Evolutionary conservation across 2,113 vertebrate genomes (phyloP), one percentile per base, ranked within the genome.

Genomic region (Microtus oregoni): DNA sequence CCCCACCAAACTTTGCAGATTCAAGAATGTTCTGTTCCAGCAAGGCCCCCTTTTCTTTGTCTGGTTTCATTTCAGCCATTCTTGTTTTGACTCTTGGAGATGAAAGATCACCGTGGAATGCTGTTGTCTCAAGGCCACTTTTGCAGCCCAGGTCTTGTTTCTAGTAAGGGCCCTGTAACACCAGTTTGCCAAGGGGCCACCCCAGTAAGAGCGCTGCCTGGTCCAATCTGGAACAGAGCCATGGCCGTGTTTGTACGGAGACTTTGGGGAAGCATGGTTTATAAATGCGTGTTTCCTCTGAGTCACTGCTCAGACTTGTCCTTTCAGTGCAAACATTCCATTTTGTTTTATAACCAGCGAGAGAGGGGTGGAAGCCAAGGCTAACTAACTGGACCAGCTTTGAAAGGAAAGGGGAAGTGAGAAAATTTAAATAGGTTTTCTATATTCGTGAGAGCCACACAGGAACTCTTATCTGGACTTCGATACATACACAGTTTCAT

Each of bases 251-350:
- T 79, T 76, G 6, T 94, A 65, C 95, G 4, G 12, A 96, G 96
- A 93, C 19, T 96, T 63, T 95, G n/a, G 87, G 86, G 93, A 98
- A 97, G 61, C 2, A 30, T 52, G 78, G 86, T 94, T 98, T 96
- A 97, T 86, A 97, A 97, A 98, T 13, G 47, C 86, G 92, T 89
- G 65, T 92, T 98, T 97, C 96, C 95, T 97, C 95, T 91, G 38
- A 98, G 91, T 91, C 96, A 92, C 90, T 83, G 63, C 95, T 93
- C 90, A 96, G 85, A 90, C 96, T 95, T 94, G 79, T 63, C 78
- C 72, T 93, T 96, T 91, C 4, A 3, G 85, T 3, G 24, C 89
- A 97, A 94, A 96, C 82, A 94, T 96, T 93, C 83, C 11, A 0
- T 88, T 96, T 0, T 0, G 73, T 97, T 96, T 97, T 96, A 73